Evolutionary conservation across 2,113 vertebrate species (phyloP), one percentile per base, ranked within the genome.

Genomic region (Amphiprion ocellaris): DNA sequence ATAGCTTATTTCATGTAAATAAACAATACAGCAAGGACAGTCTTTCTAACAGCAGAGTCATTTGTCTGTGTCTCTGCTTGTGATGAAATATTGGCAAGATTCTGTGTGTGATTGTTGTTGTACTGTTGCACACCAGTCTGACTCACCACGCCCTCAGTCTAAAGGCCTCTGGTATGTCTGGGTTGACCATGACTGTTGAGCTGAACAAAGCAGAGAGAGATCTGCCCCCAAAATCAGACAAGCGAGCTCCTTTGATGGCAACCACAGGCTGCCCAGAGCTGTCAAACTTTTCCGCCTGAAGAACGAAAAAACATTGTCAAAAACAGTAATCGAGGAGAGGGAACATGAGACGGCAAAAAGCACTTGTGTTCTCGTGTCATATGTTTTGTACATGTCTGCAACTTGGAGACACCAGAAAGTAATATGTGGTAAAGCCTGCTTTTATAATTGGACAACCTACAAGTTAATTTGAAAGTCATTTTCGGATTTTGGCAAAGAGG

Each of bases 211-310:
- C 94, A 2, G 97, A 97, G 65, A 99, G 93, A 74, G 97, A 98
- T 80, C 95, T 93, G 39, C 97, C 97, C 53, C 97, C 96, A 53
- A 97, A 99, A 90, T 98, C 97, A 44, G 97, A 97, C 86, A 99
- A 91, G 64, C 96, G 84, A 53, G 96, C 97, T 81, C 96, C 96
- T 95, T 96, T 97, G 91, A 99, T 95, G 71, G 96, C 97, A 64
- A 99, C 79, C 85, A 99, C 95, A 0, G 97, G 97, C 70, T 97
- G 95, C 71, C 92, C 87, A 14, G 96, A 96, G 16, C 96, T 95
- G 74, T 98, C 95, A 92, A 99, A 98, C 83, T 82, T 96, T 90
- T 97, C 96, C 9, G 97, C 97, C 97, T 99, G 88, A 19, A 63
- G 77, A 67, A 41, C 10, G 26, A 46, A 39, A 63, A 21, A n/a